Evolutionary conservation across 37 sponge, comb jelly and placozoan genomes (phyloP), one percentile per base, ranked within the genome.

Genomic region (Haliclona indistincta): DNA sequence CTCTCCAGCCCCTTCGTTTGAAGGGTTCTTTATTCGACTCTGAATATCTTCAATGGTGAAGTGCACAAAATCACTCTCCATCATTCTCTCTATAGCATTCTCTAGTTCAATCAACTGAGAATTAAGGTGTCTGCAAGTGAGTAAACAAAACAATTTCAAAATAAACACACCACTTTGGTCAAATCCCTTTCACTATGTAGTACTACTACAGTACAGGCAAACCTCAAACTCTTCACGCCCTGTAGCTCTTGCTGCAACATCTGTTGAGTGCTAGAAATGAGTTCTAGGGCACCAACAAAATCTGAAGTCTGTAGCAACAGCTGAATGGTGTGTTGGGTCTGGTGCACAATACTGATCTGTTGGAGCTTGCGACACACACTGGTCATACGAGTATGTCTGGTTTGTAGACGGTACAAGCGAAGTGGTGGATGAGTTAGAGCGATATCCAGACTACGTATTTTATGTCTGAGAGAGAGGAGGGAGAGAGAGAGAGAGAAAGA

Each of bases 251-350:
- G 75, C 56, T 84, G 86, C 15, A 98, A 71, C 22, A 93, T 91
- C 20, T 95, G 93, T 49, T 98, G 93, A 0, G 99, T 95, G 25
- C 91, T 98, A 7, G 87, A 66, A 43, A 98, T 98, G 28, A 98
- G 87, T 47, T 95, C 99, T 45, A 98, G 73, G 17, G 99, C 96
- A 36, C 91, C 99, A 4, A 98, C 91, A 78, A 90, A 95, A 69
- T 98, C 99, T 20, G 88, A 88, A 23, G 84, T 85, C 1, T 82
- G 77, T 38, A 95, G 91, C 36, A 95, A 83, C n/a, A 93, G 78
- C 44, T 98, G 96, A 29, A 98, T 98, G 61, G 93, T 98, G 36
- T 96, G 94, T 41, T 93, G 99, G 29, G 99, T 95, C 74, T 98
- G 90, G 40, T 90, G 88, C 2, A 98, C 96, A 2, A 85, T 84